Conservation (phyloP, 2,113 vertebrate genomes). For the Bagarius yarrelli region DNA sequence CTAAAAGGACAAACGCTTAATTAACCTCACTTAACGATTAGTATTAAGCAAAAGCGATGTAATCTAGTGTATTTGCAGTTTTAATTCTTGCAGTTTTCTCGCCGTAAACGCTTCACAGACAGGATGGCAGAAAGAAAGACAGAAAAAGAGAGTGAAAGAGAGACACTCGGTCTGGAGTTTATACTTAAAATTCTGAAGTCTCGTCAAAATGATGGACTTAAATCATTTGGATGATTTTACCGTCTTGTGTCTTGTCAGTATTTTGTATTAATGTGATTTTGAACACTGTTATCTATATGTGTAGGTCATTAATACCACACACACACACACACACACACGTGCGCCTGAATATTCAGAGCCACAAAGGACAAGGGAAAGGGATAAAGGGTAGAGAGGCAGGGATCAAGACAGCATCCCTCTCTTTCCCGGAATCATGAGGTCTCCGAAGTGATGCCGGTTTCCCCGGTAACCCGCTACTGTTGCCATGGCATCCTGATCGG, state of each 20-base stretch:
- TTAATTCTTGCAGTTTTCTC: conserved; percentile 5
- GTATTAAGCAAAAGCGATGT: conserved; percentile 26
- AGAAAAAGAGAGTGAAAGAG: not conserved
- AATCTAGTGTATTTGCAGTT: conserved; percentile 12
- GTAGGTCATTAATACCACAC: not conserved
- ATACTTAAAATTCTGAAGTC: not conserved
- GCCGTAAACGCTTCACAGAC: not conserved
- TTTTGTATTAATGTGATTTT: conserved; percentile 19
- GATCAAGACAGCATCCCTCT: conserved; percentile 72
- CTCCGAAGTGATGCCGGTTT: conserved; percentile 90
- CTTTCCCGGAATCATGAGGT: conserved; percentile 86
- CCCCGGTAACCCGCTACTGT: conserved; percentile 90
- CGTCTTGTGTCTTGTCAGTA: conserved; percentile 4
- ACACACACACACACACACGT: not conserved
- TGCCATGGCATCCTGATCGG: conserved; percentile 84
- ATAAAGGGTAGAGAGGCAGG: conserved; percentile 66
- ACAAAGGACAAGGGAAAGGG: conserved; percentile 56
- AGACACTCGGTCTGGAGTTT: not conserved
- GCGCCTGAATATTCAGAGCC: conserved; percentile 38
- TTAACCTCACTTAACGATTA: conserved; percentile 16
- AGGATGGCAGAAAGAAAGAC: not conserved
- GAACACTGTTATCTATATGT: not conserved
- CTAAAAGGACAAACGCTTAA: not conserved
- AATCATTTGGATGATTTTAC: not conserved
- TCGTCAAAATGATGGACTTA: conserved; percentile 8